Percentiles rank a stretch among this genome's conserved stretches.
Conservation (phyloP, 1,140 invertebrate genomes). For the Maniola jurtina region DNA sequence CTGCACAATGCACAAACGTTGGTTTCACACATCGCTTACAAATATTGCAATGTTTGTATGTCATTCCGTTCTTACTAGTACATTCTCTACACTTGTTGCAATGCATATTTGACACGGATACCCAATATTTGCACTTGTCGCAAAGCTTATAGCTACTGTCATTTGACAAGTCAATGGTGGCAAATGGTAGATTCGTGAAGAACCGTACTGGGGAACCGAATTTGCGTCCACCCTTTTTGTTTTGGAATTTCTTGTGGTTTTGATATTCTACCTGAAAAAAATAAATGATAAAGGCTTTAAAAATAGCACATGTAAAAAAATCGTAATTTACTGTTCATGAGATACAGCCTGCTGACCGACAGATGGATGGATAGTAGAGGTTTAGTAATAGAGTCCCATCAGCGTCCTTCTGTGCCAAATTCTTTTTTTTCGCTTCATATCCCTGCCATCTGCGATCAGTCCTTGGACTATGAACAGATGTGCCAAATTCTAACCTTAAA, state of each 20-base stretch:
- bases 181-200: constrained; percentile 88
- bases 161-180: constrained; percentile 79
- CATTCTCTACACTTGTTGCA: constrained; percentile 86
- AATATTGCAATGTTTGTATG: constrained; percentile 86
- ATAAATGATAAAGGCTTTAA: neutral
- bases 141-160: constrained; percentile 88
- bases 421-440: no score
- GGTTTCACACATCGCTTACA: constrained; percentile 92
- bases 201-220: constrained; percentile 88
- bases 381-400: no score
- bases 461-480: no score
- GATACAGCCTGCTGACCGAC: no score
- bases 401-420: no score
- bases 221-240: constrained; percentile 74
- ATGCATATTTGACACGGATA: constrained; percentile 85
- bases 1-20: constrained; percentile 88
- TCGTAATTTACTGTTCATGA: no score
- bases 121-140: constrained; percentile 84
- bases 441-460: no score
- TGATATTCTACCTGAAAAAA: constrained; percentile 80
- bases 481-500: no score
- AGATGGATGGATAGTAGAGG: no score
- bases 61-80: constrained; percentile 89
- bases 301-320: no score
- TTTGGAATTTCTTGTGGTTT: constrained; percentile 84